phyloP scores from a whole-genome alignment of 2,113 vertebrate species.

The Lasiurus borealis region DNA sequence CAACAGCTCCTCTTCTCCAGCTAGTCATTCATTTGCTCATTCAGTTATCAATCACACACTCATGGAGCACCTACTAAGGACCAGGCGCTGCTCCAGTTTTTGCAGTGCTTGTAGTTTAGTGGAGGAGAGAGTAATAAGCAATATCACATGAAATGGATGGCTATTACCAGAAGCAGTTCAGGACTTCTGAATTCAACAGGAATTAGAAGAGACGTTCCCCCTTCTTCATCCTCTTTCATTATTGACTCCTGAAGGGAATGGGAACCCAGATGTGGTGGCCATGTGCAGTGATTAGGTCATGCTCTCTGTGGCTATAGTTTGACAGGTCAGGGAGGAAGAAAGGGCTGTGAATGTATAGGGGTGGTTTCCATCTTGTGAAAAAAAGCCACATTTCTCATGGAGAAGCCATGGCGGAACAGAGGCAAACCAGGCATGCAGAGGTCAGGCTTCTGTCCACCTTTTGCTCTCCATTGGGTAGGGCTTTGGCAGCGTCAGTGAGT shows the following conservation, averaged over 20 bases:
- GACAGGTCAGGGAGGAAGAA: neutral
- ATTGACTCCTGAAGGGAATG: neutral
- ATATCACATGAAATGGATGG: neutral
- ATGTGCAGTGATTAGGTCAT: neutral
- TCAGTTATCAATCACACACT: neutral
- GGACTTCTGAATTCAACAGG: neutral
- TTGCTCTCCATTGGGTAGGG: neutral
- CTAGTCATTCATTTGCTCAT: neutral
- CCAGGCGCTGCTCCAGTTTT: neutral
- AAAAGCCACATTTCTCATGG: neutral
- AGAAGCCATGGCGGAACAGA: neutral
- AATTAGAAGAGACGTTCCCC: no score
- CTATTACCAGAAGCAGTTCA: neutral
- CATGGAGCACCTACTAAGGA: neutral
- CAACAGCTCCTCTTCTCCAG: neutral
- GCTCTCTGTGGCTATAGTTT: neutral
- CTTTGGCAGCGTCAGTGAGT: neutral
- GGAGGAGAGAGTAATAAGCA: neutral
- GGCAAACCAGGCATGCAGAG: neutral
- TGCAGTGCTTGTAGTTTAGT: neutral
- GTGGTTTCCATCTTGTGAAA: neutral
- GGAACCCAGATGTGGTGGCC: neutral
- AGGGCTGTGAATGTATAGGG: neutral
- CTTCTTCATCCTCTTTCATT: neutral
- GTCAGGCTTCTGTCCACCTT: neutral